These are phyloP conservation scores for Sesia bembeciformis DNA, from an alignment of 2,888 invertebrate species.

Conservation along the genomic window DNA sequence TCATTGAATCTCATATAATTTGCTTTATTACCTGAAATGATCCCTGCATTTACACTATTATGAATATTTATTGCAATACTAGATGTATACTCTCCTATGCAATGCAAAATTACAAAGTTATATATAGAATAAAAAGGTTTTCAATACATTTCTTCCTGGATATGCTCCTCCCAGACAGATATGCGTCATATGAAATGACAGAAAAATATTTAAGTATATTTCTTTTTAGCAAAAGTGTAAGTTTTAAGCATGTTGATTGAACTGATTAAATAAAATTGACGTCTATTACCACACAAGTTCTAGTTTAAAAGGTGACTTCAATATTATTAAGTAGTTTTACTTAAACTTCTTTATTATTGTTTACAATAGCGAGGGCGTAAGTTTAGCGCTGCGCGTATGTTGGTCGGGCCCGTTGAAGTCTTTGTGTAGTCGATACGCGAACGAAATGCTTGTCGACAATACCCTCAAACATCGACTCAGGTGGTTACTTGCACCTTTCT, in stretches of 20 bases:
- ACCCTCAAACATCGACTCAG: constrained; percentile 55
- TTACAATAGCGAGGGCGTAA: constrained; percentile 46
- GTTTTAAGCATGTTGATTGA: no score
- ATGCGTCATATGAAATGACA: no score
- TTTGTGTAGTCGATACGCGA: constrained; percentile 47
- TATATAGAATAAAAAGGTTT: no score
- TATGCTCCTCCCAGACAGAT: no score
- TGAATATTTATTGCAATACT: neutral
- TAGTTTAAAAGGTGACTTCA: no score
- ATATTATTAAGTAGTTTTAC: no score
- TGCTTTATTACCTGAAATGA: constrained; percentile 13
- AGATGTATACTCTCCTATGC: neutral
- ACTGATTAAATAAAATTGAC: no score
- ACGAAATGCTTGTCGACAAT: constrained; percentile 54
- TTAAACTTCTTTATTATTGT: neutral
- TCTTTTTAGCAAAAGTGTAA: no score
- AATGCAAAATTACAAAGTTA: neutral
- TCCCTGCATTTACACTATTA: neutral
- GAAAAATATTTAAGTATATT: no score
- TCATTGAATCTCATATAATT: no score
- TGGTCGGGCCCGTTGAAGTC: constrained; percentile 52
- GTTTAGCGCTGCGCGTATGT: constrained; percentile 52
- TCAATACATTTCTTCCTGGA: neutral
- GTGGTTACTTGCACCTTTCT: constrained; percentile 14
- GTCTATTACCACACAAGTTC: no score